Evolutionary conservation across 1,140 invertebrate species (phyloP), one percentile per base, ranked within the genome.

Genomic region (Zaprionus kolodkinae): DNA sequence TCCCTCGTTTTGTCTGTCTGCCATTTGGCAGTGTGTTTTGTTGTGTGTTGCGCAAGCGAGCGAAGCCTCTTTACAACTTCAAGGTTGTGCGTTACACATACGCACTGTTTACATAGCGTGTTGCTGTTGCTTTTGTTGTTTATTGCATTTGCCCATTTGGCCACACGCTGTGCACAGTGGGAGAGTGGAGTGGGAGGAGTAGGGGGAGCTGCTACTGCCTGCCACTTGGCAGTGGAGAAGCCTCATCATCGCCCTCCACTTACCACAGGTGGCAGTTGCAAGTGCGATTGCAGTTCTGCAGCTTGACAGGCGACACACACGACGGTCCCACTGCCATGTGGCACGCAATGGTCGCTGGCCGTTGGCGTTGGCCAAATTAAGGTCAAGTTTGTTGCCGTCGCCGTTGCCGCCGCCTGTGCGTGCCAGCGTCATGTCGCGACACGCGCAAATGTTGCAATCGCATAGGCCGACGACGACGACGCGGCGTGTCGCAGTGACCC

Each of bases 1-100:
- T 50, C 17, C 25, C n/a, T 30, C 7, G 30, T 25, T 2, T 12
- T 6, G 25, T 50, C 21, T 48, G 71, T 60, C 38, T 74, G 71
- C 50, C 48, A 80, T 76, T 80, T 63, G 77, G 70, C 78, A 80
- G 80, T n/a, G n/a, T n/a, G n/a, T n/a, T 15, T 17, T 50, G 45
- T 69, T 30, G n/a, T 45, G 33, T 38, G 61, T 71, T 71, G 68
- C 61, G 68, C 68, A 71, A 71, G 56, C 50, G 30, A 27, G 9
- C 15, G 59, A 45, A 35, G 38, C 56, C 56, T 72, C 68, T 78
- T 76, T 61, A 45, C 67, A 59, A 43, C 61, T 45, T 72, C 74
- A 79, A 77, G 77, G 77, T 79, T 78, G 74, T 68, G 62, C 48
- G 76, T 77, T 64, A 77, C 74, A 77, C 63, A 77, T 77, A 72